phyloP scores from a whole-genome alignment of 2,888 invertebrate species.

The Tetropium fuscum region DNA sequence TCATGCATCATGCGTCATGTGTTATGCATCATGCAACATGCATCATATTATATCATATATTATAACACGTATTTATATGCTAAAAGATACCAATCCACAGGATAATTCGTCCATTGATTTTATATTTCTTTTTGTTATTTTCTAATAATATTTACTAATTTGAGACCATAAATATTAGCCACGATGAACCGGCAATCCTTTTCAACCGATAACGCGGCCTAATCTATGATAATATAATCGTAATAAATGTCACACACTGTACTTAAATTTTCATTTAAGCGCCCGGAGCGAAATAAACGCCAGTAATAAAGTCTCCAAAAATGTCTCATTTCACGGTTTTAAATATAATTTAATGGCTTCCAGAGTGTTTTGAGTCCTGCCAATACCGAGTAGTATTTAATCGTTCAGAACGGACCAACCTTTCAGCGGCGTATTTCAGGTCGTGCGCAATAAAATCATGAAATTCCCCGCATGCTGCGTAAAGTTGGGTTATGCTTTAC shows the following conservation, averaged over 20 bases:
- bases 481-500: slow-evolving; percentile 60
- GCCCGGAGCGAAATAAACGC: slow-evolving; percentile 10
- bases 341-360: slow-evolving; percentile 35
- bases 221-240: slow-evolving; percentile 13
- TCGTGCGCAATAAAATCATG: slow-evolving; percentile 50
- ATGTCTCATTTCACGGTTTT: slow-evolving; percentile 26
- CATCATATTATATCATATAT: no score
- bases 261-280: slow-evolving; percentile 6
- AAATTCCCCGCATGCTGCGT: slow-evolving; percentile 41
- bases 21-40: no score
- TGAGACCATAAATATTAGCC: no score
- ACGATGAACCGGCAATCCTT: no score
- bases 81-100: no score
- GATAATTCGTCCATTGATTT: no score
- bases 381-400: slow-evolving; percentile 43
- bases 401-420: slow-evolving; percentile 41
- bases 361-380: slow-evolving; percentile 41
- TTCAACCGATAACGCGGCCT: slow-evolving; percentile 3
- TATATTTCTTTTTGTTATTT: no score
- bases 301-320: slow-evolving; percentile 17
- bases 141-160: no score
- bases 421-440: slow-evolving; percentile 43
- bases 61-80: no score
- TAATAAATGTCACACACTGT: slow-evolving; percentile 8
- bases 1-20: no score